These are phyloP conservation scores for Drosophila insularis DNA, from an alignment of 1,140 invertebrate genomes.

Conservation along the genomic window DNA sequence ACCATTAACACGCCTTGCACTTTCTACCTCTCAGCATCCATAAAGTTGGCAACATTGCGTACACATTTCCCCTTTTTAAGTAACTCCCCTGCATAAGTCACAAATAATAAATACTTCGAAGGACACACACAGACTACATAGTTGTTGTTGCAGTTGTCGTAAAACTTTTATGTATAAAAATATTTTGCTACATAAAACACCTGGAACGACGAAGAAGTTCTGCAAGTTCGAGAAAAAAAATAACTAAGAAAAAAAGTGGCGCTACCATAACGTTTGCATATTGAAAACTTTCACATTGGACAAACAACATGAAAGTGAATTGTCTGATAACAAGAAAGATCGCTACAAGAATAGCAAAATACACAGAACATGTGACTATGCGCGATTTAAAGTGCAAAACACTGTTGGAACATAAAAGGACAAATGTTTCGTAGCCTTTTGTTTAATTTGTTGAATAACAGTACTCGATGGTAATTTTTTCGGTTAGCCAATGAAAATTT, in stretches of 20 bases:
- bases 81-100: slow-evolving; percentile 44
- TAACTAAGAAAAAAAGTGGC: not conserved
- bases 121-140: slow-evolving; percentile 48
- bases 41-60: slow-evolving; percentile 41
- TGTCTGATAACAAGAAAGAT: slow-evolving; percentile 54
- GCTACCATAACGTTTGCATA: slow-evolving; percentile 47
- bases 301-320: slow-evolving; percentile 57
- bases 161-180: slow-evolving; percentile 72
- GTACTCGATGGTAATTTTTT: too few species aligned
- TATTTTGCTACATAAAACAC: slow-evolving; percentile 68
- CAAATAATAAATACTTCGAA: slow-evolving; percentile 53
- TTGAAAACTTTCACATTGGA: slow-evolving; percentile 69
- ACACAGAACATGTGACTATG: too few species aligned
- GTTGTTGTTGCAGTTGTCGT: slow-evolving; percentile 43
- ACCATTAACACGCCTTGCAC: not conserved
- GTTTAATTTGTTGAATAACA: too few species aligned
- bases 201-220: slow-evolving; percentile 37
- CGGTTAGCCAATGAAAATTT: too few species aligned
- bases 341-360: slow-evolving; percentile 16
- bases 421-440: slow-evolving; percentile 1
- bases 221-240: not conserved
- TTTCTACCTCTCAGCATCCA: not conserved
- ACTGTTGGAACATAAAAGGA: not conserved
- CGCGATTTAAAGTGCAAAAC: slow-evolving; percentile 20
- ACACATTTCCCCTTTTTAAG: slow-evolving; percentile 35